Evolutionary conservation across 2,113 vertebrate species (phyloP).

Genomic region (Calyptommatus sinebrachiatus): DNA sequence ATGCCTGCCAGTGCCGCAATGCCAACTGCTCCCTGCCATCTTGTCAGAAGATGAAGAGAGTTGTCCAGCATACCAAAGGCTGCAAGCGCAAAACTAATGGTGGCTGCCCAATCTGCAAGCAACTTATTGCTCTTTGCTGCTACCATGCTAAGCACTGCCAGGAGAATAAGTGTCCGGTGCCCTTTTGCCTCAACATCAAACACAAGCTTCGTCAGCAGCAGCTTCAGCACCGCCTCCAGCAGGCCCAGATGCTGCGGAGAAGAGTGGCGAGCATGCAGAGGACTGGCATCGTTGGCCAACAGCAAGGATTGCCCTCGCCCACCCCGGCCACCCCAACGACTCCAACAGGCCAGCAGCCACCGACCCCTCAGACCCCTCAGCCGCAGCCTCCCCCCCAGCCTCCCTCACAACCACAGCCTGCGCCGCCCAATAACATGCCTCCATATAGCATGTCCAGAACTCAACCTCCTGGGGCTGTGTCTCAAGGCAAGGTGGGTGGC

Average conservation of each 20-base stretch:
- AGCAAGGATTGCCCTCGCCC: conserved; percentile 87
- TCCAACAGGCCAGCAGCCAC: conserved; percentile 86
- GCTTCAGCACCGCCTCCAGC: conserved; percentile 93
- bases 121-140: conserved; percentile 97
- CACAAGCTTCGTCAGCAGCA: conserved; percentile 96
- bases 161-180: conserved; percentile 98
- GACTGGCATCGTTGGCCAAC: conserved; percentile 79
- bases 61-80: conserved; percentile 95
- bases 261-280: conserved; percentile 97
- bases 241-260: conserved; percentile 94
- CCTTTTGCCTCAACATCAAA: conserved; percentile 98
- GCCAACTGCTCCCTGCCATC: conserved; percentile 96
- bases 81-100: conserved; percentile 98
- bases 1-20: conserved; percentile 96
- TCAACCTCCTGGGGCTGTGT: conserved; percentile 70
- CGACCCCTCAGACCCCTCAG: conserved; percentile 88
- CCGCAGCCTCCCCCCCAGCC: conserved; percentile 76
- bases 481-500: conserved; percentile 78
- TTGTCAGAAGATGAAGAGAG: conserved; percentile 98
- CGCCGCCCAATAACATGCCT: conserved; percentile 72
- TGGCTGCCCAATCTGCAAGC: conserved; percentile 97
- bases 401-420: conserved; percentile 71
- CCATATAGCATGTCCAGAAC: conserved; percentile 73
- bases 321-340: conserved; percentile 87
- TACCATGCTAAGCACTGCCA: conserved; percentile 99